Conservation (phyloP, 2,113 vertebrate species). For the Colinus virginianus region DNA sequence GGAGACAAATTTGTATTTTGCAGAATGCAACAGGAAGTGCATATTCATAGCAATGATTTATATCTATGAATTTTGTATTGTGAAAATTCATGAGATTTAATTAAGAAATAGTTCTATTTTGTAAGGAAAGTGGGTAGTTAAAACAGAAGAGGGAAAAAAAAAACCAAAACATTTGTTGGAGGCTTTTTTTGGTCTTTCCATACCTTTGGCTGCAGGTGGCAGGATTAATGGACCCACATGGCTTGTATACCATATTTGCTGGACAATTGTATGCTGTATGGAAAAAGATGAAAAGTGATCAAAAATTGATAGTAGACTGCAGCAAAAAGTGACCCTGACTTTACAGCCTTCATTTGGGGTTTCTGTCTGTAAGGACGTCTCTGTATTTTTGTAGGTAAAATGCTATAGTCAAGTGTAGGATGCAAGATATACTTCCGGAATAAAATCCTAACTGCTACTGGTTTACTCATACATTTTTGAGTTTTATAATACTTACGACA, state of each 20-base stretch:
- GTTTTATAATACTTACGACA: slow-evolving; percentile 82
- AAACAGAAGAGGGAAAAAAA: background rate
- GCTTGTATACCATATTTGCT: slow-evolving; percentile 75
- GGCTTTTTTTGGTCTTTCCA: background rate
- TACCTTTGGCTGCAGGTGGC: slow-evolving; percentile 84
- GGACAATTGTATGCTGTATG: slow-evolving; percentile 82
- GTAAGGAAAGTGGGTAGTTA: background rate
- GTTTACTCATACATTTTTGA: background rate
- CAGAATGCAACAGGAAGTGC: background rate
- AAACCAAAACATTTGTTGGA: background rate
- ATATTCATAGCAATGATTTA: background rate
- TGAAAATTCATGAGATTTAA: background rate
- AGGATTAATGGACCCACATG: slow-evolving; percentile 81
- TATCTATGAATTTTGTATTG: background rate
- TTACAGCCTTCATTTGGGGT: background rate
- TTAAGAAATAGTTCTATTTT: background rate
- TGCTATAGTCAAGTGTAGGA: background rate
- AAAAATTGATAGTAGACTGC: background rate
- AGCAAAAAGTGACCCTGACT: background rate
- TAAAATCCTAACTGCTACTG: background rate
- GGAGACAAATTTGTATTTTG: background rate
- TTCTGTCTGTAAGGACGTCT: background rate
- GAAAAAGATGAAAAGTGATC: background rate
- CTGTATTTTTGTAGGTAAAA: background rate
- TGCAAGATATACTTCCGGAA: background rate